Evolutionary conservation across 2,113 vertebrate genomes (phyloP).

Genomic region (Fukomys damarensis): DNA sequence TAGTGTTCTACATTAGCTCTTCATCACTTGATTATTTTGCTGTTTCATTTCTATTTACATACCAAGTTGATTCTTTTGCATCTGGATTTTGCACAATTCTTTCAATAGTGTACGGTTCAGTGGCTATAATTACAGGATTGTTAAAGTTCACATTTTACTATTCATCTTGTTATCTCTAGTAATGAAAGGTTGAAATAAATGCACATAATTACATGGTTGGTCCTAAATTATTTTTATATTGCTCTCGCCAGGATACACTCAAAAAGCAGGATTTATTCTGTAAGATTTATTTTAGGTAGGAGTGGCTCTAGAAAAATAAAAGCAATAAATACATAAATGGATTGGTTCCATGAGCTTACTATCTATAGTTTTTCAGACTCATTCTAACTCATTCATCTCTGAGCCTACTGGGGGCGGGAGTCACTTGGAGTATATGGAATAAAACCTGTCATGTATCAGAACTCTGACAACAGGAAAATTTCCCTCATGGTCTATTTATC

Average conservation of each 20-base stretch:
- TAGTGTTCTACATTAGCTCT: conserved; percentile 81
- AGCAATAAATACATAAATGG: conserved; percentile 69
- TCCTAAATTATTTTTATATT: conserved; percentile 87
- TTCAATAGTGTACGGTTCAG: conserved; percentile 86
- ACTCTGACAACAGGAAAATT: conserved; percentile 52
- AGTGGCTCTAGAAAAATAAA: conserved; percentile 71
- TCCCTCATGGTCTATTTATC: conserved; percentile 10
- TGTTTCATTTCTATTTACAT: conserved; percentile 87
- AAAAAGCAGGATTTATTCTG: conserved; percentile 81
- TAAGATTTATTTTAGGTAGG: conserved; percentile 69
- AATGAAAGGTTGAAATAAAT: conserved; percentile 88
- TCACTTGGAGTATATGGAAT: neutral
- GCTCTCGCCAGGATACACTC: conserved; percentile 82
- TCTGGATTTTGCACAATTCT: conserved; percentile 87
- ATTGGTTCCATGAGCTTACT: conserved; percentile 54
- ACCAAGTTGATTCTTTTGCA: conserved; percentile 85
- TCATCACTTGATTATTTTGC: conserved; percentile 85
- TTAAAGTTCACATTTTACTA: conserved; percentile 88
- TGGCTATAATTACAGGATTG: conserved; percentile 89
- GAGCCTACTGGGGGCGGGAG: neutral
- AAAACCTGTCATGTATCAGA: conserved; percentile 32
- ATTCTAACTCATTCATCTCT: conserved; percentile 51
- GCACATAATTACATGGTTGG: conserved; percentile 86
- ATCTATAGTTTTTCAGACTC: conserved; percentile 43
- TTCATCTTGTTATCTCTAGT: conserved; percentile 89